phyloP scores from a whole-genome alignment of 2,888 invertebrate species.

The Caenorhabditis virilis region DNA sequence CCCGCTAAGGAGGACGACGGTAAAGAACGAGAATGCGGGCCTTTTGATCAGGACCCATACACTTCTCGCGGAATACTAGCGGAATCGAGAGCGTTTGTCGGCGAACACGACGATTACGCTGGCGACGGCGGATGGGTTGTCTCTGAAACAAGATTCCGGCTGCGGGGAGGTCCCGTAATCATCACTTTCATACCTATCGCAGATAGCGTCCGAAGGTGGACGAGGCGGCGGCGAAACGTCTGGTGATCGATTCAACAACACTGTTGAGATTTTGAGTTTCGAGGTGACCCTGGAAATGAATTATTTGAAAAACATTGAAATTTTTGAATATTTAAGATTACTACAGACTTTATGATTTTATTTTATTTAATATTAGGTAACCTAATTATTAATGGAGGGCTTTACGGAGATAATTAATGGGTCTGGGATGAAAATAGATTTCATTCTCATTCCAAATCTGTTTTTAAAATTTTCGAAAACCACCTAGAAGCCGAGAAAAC shows the following conservation, averaged over 20 bases:
- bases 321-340: background rate
- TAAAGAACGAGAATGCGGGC: constrained; percentile 62
- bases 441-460: too few species aligned
- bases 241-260: constrained; percentile 32
- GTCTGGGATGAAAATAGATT: too few species aligned
- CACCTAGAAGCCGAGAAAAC: too few species aligned
- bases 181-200: background rate
- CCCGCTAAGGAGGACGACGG: constrained; percentile 67
- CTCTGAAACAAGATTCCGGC: constrained; percentile 17
- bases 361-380: background rate
- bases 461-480: too few species aligned
- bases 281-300: constrained; percentile 30
- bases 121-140: constrained; percentile 17
- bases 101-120: constrained; percentile 4
- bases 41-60: constrained; percentile 54
- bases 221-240: constrained; percentile 47
- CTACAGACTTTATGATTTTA: background rate
- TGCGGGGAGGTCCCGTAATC: too few species aligned
- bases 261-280: constrained; percentile 38
- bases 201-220: constrained; percentile 28
- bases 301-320: background rate
- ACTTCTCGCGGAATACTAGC: constrained; percentile 25
- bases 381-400: too few species aligned
- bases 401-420: too few species aligned
- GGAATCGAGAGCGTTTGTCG: constrained; percentile 21